Evolutionary conservation across 1,140 invertebrate species (phyloP), one percentile per base, ranked within the genome.

Genomic region (Diplogasteroides magnus): DNA sequence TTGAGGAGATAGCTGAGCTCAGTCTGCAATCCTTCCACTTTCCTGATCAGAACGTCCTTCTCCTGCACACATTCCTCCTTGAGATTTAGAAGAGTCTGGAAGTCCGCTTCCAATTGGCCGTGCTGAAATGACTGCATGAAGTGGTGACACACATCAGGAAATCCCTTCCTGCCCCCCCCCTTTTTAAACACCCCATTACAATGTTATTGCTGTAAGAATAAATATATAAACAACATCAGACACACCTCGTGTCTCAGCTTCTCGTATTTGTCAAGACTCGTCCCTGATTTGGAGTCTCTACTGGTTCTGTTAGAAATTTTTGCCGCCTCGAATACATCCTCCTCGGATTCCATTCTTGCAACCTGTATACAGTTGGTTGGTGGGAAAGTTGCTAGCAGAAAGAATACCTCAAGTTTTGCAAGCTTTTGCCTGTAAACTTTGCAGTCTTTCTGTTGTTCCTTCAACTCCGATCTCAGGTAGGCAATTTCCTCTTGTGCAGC

Each of bases 371-470:
- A n/a, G n/a, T n/a, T n/a, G n/a, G n/a, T n/a, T n/a, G n/a, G n/a
- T n/a, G n/a, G n/a, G n/a, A n/a, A n/a, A n/a, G n/a, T n/a, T n/a
- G n/a, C n/a, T n/a, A n/a, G n/a, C n/a, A n/a, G n/a, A 63, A 65
- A 56, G 15, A 28, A 15, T 37, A 72, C 70, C 56, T 72, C 64
- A 67, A 25, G 59, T 32, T 72, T 71, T 1, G 70, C 70, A 31
- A 72, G 66, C 3, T 59, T 60, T 28, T 72, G 70, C 37, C 70
- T 25, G 29, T 67, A 72, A 6, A 68, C 59, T 63, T 72, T 72
- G 57, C 70, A 72, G 27, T 72, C 70, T 29, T 72, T 72, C 48
- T 72, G 68, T 25, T 67, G 65, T 28, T 72, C 70, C 11, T 31
- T 15, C 48, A 67, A 67, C 25, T 72, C 65, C 23, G 68, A 64